A percentile compares a stretch with the other conserved stretches of the same genome.
phyloP scores from a whole-genome alignment of 1,140 invertebrate species.

The roundworm (Caenorhabditis elegans) region WBcel235 BX284606.5:6380501-6381000 shows the following conservation, averaged over 20 bases:
- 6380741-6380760: slow-evolving; percentile 50
- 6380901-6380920: slow-evolving; percentile 48
- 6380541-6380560: neutral
- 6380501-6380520: too few relatives aligned
- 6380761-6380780: slow-evolving; percentile 51
- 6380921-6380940: slow-evolving; percentile 45
- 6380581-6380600: slow-evolving; percentile 29
- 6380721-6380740: slow-evolving; percentile 11
- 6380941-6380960: slow-evolving; percentile 52
- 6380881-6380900: slow-evolving; percentile 45
- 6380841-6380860: slow-evolving; percentile 34
- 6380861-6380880: neutral
- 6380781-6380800: slow-evolving; percentile 47
- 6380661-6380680: slow-evolving; percentile 36
- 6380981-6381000: slow-evolving; percentile 21
- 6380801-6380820: slow-evolving; percentile 29
- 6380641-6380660: slow-evolving; percentile 40
- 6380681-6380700: neutral
- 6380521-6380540: neutral
- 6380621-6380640: neutral
- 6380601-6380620: neutral
- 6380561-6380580: slow-evolving; percentile 13
- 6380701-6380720: slow-evolving; percentile 40
- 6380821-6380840: slow-evolving; percentile 32
- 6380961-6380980: slow-evolving; percentile 44